Percentiles rank a stretch among this genome's conserved stretches.
Conservation (phyloP, 2,888 invertebrate genomes). For the Cryptocephalus moraei region DNA sequence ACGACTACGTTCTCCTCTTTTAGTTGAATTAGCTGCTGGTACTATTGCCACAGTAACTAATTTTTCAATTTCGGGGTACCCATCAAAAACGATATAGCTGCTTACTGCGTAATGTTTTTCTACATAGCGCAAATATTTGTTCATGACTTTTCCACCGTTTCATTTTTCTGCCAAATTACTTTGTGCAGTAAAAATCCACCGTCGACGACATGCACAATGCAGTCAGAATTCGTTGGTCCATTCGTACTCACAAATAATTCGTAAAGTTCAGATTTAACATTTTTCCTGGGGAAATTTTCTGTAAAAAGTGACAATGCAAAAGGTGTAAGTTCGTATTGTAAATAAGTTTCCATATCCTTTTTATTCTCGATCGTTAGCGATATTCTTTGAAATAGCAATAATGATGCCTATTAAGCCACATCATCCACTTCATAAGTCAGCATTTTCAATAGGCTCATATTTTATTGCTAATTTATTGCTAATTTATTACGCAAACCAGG, state of each 20-base stretch:
- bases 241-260: slow-evolving; percentile 10
- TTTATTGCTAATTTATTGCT: no score
- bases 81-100: slow-evolving; percentile 16
- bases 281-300: slow-evolving; percentile 16
- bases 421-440: no score
- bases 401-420: no score
- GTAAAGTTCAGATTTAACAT: slow-evolving; percentile 11
- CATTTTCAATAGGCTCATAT: no score
- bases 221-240: slow-evolving; percentile 8
- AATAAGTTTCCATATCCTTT: slow-evolving; percentile 17
- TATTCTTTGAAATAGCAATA: neutral
- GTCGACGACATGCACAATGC: slow-evolving; percentile 16
- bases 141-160: slow-evolving; percentile 14
- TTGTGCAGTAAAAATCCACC: slow-evolving; percentile 20
- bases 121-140: slow-evolving; percentile 17
- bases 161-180: slow-evolving; percentile 17
- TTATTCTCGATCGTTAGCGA: neutral
- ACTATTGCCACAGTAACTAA: slow-evolving; percentile 5
- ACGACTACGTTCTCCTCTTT: slow-evolving; percentile 15
- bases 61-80: slow-evolving; percentile 17
- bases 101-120: slow-evolving; percentile 12
- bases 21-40: slow-evolving; percentile 15
- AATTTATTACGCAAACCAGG: no score
- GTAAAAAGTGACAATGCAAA: slow-evolving; percentile 19
- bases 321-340: slow-evolving; percentile 23